Evolutionary conservation across 2,888 invertebrate genomes (phyloP).

Genomic region (Abrostola tripartita): DNA sequence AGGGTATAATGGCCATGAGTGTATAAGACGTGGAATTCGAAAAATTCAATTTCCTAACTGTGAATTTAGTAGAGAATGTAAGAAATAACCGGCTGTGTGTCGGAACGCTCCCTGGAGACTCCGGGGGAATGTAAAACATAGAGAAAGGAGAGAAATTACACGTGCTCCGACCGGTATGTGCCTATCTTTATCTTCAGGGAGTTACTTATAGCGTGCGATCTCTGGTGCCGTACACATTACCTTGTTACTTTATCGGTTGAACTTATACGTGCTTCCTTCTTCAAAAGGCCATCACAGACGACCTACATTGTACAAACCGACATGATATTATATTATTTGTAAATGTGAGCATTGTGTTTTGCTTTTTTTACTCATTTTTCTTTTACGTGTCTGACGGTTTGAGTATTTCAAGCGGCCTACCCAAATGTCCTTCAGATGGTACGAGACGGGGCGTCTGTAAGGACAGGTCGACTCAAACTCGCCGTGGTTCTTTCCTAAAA

Average conservation of each 20-base stretch:
- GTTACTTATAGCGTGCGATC: constrained; percentile 29
- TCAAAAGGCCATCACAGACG: no score
- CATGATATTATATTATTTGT: no score
- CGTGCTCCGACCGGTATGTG: constrained; percentile 60
- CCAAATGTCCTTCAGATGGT: no score
- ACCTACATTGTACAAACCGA: no score
- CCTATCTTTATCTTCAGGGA: constrained; percentile 52
- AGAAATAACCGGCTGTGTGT: constrained; percentile 79
- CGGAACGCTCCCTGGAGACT: constrained; percentile 71
- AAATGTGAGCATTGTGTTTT: no score
- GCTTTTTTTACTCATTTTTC: no score
- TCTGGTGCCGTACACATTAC: background rate
- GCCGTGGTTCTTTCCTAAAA: no score
- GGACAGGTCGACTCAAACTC: no score
- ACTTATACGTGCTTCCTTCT: background rate
- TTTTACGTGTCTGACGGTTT: no score
- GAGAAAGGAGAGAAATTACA: constrained; percentile 74
- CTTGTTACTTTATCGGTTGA: constrained; percentile 3
- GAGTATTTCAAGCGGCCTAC: no score
- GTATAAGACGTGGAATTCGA: constrained; percentile 77
- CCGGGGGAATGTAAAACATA: constrained; percentile 77
- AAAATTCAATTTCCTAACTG: constrained; percentile 86
- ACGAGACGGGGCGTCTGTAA: no score
- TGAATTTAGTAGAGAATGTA: constrained; percentile 82
- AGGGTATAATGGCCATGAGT: constrained; percentile 59